These are phyloP conservation scores for Acronicta aceris DNA, from an alignment of 2,888 invertebrate genomes.

Conservation along the genomic window DNA sequence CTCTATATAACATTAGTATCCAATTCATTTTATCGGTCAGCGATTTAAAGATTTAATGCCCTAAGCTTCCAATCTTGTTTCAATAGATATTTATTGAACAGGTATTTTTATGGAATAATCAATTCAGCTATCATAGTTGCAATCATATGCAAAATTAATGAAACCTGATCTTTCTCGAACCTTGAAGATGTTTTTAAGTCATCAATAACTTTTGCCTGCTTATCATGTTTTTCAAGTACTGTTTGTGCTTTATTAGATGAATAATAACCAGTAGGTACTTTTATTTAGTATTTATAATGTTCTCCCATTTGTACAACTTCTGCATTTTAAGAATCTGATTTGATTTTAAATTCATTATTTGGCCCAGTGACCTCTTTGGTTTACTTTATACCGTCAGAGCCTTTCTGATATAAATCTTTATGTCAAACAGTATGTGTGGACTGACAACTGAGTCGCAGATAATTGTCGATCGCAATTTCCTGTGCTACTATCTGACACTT, in stretches of 20 bases:
- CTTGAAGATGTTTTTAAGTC: constrained; percentile 25
- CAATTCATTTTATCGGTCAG: constrained; percentile 69
- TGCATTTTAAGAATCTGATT: constrained; percentile 55
- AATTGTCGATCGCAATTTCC: constrained; percentile 85
- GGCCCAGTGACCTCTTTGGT: constrained; percentile 62
- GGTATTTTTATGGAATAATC: constrained; percentile 20
- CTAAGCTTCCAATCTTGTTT: constrained; percentile 24
- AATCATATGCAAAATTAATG: constrained; percentile 27
- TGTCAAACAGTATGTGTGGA: constrained; percentile 66
- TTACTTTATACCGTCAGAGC: constrained; percentile 53
- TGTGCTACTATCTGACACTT: constrained; percentile 79
- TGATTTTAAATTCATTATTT: constrained; percentile 60
- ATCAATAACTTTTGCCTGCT: constrained; percentile 8
- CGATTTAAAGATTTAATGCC: constrained; percentile 54
- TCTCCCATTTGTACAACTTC: constrained; percentile 28
- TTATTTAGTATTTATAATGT: constrained; percentile 15
- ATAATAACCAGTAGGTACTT: constrained; percentile 2
- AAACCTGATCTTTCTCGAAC: constrained; percentile 31
- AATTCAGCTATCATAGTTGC: constrained; percentile 26
- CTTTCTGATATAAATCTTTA: constrained; percentile 72
- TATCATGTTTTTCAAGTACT: constrained; percentile 13
- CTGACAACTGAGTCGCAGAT: constrained; percentile 69
- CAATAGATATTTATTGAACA: constrained; percentile 29
- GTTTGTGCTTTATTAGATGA: neutral
- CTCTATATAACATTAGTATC: constrained; percentile 60